Conservation (phyloP, 2,797 vertebrate species). For the Ficedula albicollis region DNA sequence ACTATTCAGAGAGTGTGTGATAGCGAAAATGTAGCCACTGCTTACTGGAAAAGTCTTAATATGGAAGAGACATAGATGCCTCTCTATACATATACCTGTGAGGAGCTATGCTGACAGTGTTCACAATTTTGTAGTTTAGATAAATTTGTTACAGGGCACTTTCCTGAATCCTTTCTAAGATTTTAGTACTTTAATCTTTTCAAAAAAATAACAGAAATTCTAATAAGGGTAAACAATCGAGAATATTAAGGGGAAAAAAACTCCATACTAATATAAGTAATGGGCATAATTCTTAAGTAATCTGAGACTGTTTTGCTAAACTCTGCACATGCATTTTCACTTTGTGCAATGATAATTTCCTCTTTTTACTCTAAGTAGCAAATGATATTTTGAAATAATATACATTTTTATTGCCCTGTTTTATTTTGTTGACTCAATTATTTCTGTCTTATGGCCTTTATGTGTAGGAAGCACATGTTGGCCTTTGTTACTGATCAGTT, state of each 20-base stretch:
- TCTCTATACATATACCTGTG: fast-evolving
- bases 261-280: fast-evolving
- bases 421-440: background rate
- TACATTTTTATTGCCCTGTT: background rate
- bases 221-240: background rate
- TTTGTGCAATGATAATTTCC: background rate
- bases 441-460: background rate
- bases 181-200: background rate
- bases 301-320: background rate
- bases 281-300: background rate
- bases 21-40: background rate
- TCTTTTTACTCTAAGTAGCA: background rate
- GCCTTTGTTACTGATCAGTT: background rate
- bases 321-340: background rate
- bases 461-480: background rate
- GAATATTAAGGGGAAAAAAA: background rate
- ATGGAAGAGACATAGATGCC: background rate
- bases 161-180: background rate
- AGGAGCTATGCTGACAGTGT: background rate
- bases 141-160: background rate
- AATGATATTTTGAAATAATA: background rate
- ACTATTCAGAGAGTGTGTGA: background rate
- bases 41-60: background rate
- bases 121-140: background rate
- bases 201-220: background rate